A percentile compares a stretch with the other conserved stretches of the same genome.
Evolutionary conservation across 2,888 invertebrate genomes (phyloP).

Genomic region (Alcis repandata): DNA sequence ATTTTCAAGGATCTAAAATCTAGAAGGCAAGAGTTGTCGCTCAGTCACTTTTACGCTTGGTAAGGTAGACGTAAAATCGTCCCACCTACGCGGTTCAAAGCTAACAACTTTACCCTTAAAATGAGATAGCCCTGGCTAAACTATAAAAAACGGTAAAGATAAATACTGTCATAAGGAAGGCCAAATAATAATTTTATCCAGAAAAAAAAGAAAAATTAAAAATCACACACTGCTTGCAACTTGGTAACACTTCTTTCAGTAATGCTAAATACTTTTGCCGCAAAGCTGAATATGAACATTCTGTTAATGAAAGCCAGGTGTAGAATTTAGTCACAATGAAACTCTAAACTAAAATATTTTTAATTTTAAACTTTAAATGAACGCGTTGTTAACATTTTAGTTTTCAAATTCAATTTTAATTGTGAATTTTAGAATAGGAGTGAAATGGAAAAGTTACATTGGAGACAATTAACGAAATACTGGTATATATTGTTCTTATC

Average conservation of each 20-base stretch:
- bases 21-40: too few relatives aligned
- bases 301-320: constrained; percentile 15
- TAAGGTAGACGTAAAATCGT: too few relatives aligned
- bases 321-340: constrained; percentile 1
- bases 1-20: too few relatives aligned
- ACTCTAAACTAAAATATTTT: neutral
- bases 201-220: too few relatives aligned
- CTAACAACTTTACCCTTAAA: too few relatives aligned
- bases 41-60: too few relatives aligned
- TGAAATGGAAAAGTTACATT: neutral
- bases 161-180: too few relatives aligned
- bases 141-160: too few relatives aligned
- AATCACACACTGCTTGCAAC: neutral
- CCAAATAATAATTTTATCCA: too few relatives aligned
- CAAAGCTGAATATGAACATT: neutral
- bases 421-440: neutral
- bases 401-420: neutral
- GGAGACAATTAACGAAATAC: neutral
- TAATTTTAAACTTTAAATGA: constrained; percentile 15
- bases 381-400: constrained; percentile 1
- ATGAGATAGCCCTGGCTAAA: too few relatives aligned
- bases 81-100: too few relatives aligned
- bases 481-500: neutral
- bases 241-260: neutral
- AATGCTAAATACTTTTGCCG: neutral